Percentiles rank a stretch among this genome's conserved stretches.
Evolutionary conservation across 2,113 vertebrate genomes (phyloP).

Genomic region (Myotis lucifugus): DNA sequence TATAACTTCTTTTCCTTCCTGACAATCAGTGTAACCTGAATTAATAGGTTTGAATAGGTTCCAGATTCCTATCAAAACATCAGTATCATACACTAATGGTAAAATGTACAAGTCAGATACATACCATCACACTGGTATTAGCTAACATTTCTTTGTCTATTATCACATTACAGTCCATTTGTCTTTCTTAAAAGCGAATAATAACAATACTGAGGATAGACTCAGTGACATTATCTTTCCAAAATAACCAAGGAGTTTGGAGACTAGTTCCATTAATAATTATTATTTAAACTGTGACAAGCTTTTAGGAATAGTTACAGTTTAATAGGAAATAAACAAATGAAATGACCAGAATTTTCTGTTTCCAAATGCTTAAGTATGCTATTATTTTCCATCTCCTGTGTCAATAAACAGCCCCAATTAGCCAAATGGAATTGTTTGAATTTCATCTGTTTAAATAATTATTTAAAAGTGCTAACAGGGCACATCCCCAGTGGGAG

Average conservation of each 20-base stretch:
- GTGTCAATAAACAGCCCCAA: background rate
- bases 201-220: background rate
- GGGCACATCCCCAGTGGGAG: no score
- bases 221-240: background rate
- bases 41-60: background rate
- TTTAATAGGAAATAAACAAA: background rate
- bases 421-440: background rate
- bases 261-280: background rate
- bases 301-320: background rate
- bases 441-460: background rate
- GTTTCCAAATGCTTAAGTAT: background rate
- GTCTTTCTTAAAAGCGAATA: background rate
- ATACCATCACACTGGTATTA: background rate
- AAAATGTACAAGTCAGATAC: background rate
- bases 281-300: background rate
- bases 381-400: background rate
- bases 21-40: background rate
- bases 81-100: background rate
- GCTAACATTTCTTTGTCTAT: background rate
- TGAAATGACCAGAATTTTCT: background rate
- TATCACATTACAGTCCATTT: background rate
- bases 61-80: background rate
- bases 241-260: background rate
- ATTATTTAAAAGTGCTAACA: background rate
- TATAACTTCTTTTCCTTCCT: background rate